Evolutionary conservation across 2,113 vertebrate genomes (phyloP), one percentile per base, ranked within the genome.

Genomic region (Otus sunia): DNA sequence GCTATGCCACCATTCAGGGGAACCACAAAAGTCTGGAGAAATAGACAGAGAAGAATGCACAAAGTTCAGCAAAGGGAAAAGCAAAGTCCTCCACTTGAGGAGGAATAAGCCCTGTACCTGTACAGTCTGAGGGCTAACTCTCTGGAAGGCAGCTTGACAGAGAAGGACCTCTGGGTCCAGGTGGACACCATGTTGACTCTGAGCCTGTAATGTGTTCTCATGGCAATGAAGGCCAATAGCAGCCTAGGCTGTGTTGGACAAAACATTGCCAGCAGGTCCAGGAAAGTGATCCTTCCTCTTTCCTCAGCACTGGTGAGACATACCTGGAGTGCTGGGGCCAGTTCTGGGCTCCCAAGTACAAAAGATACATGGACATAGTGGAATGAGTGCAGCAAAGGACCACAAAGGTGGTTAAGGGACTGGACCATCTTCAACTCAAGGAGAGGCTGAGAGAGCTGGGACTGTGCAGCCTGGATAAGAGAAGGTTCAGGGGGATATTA

Each of bases 391-490:
- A 43, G 30, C 22, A 76, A 72, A 76, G 26, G 17, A 43, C 12
- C 20, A n/a, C 11, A n/a, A 47, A 60, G 15, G 1, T 10, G 18
- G 36, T 72, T 34, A 77, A 59, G 17, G 7, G 2, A 60, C 36
- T 59, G 14, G 9, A 77, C 9, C 4, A 30, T 64, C 43, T 80
- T 64, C 12, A 14, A 36, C 9, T 21, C 0, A 0, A n/a, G 10
- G 13, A 74, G 12, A 37, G 12, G 12, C 29, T 86, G 36, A 74
- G 16, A 14, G 12, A 37, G 7, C 5, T 66, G 36, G 5, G 18
- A 37, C 12, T n/a, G 12, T 66, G 69, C 55, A 36, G 22, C 13
- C 19, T 64, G 29, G n/a, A 64, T 11, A 86, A 34, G 15, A 74
- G 13, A 59, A 80, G 6, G 10, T 34, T 63, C 15, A 8, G 18